These are phyloP conservation scores for Acleris laterana DNA, from an alignment of 2,888 invertebrate genomes.

Conservation along the genomic window DNA sequence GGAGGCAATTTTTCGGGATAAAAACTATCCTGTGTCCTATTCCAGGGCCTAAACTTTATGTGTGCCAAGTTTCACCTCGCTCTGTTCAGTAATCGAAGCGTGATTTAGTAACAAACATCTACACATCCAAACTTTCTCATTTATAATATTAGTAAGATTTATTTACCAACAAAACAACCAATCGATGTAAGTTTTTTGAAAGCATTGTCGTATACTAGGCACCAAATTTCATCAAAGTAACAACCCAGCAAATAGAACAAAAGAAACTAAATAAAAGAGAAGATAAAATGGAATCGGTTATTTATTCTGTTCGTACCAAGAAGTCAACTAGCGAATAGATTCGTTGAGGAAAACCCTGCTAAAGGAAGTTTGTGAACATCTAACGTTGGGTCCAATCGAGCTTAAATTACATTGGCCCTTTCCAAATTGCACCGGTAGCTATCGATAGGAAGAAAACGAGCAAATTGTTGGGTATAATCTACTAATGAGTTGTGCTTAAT, in stretches of 20 bases:
- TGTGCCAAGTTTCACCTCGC: no score
- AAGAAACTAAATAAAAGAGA: constrained; percentile 8
- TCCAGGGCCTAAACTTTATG: no score
- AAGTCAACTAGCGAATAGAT: constrained; percentile 26
- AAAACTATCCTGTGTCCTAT: no score
- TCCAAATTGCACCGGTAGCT: constrained; percentile 17
- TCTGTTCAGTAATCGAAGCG: no score
- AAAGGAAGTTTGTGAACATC: constrained; percentile 35
- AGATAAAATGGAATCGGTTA: constrained; percentile 12
- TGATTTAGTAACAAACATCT: no score
- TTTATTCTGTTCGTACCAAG: constrained; percentile 24
- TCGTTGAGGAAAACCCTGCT: constrained; percentile 27
- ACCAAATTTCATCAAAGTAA: background rate
- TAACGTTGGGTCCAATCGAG: constrained; percentile 25
- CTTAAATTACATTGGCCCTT: constrained; percentile 33
- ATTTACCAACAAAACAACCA: no score
- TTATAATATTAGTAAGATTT: no score
- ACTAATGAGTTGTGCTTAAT: no score
- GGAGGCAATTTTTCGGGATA: no score
- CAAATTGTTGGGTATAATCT: no score
- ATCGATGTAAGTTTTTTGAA: no score
- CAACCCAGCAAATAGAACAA: background rate
- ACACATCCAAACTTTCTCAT: no score
- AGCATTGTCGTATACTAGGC: background rate
- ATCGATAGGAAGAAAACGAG: background rate